Percentiles rank a stretch among this genome's conserved stretches.
These are phyloP conservation scores for Anastatus disparis DNA, from an alignment of 1,140 invertebrate genomes.

Conservation along the genomic window DNA sequence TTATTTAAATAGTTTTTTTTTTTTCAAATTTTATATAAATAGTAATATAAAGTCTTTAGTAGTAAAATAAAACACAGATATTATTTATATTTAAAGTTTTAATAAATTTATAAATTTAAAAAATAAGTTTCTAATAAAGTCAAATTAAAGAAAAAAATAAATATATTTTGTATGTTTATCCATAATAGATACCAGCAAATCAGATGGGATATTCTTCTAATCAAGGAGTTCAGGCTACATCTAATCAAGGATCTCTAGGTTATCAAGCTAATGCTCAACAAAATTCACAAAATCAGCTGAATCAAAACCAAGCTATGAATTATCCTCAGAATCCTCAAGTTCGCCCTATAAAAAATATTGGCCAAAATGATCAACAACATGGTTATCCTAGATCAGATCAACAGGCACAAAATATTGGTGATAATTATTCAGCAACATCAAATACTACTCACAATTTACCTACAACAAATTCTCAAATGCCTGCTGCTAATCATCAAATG, in stretches of 20 bases:
- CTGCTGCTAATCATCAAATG: constrained; percentile 6
- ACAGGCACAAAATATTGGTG: constrained; percentile 38
- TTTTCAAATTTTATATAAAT: too few species aligned
- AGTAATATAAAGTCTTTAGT: too few species aligned
- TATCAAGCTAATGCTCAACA: constrained; percentile 34
- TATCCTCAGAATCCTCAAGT: constrained; percentile 49
- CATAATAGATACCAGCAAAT: background rate
- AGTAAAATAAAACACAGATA: too few species aligned
- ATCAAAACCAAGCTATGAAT: constrained; percentile 45
- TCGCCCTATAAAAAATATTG: background rate
- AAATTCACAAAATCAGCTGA: constrained; percentile 43
- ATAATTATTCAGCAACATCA: constrained; percentile 47
- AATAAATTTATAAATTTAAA: too few species aligned
- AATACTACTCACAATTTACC: constrained; percentile 47
- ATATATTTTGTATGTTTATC: background rate
- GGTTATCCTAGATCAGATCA: constrained; percentile 48
- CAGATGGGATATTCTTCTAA: constrained; percentile 19
- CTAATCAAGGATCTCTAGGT: constrained; percentile 2
- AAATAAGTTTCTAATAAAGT: too few species aligned
- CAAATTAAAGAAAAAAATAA: too few species aligned
- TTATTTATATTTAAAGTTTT: too few species aligned
- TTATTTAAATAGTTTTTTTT: too few species aligned
- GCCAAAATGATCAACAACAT: constrained; percentile 49
- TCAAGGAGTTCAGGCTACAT: background rate
- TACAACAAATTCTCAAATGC: constrained; percentile 40